Evolutionary conservation across 2,888 invertebrate genomes (phyloP).

Genomic region (Drosophila acutilabella): DNA sequence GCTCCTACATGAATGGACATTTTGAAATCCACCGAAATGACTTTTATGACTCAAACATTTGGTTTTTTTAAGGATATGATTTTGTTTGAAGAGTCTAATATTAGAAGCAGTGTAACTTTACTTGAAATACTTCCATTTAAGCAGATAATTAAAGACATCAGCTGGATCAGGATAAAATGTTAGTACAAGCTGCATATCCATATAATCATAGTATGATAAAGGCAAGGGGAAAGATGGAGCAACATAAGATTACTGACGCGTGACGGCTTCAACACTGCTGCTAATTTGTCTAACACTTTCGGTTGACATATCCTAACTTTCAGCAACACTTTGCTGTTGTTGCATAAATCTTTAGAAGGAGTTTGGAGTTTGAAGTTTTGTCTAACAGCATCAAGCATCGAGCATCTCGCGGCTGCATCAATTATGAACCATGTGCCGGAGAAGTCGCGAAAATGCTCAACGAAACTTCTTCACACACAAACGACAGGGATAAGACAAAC

Average conservation of each 20-base stretch:
- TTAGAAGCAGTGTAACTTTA: neutral
- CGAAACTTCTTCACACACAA: conserved; percentile 59
- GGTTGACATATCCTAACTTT: conserved; percentile 70
- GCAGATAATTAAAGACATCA: neutral
- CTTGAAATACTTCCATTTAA: neutral
- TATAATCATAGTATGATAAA: neutral
- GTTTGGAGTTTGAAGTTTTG: conserved; percentile 46
- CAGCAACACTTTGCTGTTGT: conserved; percentile 28
- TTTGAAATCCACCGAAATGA: too few relatives aligned
- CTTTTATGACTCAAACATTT: too few relatives aligned
- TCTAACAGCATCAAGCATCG: conserved; percentile 27
- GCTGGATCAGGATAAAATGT: neutral
- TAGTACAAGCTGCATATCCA: neutral
- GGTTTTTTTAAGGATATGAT: too few relatives aligned
- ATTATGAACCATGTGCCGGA: conserved; percentile 66
- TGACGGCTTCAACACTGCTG: conserved; percentile 66
- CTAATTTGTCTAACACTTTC: conserved; percentile 76
- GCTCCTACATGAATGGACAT: too few relatives aligned
- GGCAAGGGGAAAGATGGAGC: neutral
- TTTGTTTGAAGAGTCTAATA: too few relatives aligned
- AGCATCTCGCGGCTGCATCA: conserved; percentile 70
- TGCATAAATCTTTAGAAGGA: conserved; percentile 46
- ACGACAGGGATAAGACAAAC: neutral
- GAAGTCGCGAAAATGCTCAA: conserved; percentile 69
- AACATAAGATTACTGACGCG: conserved; percentile 46